Evolutionary conservation across 2,797 vertebrate genomes (phyloP).

Genomic region (Artibeus lituratus): DNA sequence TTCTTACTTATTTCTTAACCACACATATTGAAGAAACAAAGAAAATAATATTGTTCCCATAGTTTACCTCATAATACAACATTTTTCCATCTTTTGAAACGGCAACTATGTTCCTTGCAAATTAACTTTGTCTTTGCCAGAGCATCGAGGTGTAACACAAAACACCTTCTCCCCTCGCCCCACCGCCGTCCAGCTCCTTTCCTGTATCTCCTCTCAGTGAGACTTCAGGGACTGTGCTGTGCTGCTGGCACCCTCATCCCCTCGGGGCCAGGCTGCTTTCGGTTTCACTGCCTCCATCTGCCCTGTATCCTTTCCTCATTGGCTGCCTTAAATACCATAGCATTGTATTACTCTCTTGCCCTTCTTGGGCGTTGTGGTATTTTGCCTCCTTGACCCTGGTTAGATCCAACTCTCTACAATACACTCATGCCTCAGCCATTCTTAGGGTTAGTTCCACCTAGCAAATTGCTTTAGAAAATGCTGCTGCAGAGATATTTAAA

Average conservation of each 20-base stretch:
- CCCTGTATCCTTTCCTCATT: not conserved
- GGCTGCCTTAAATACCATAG: not conserved
- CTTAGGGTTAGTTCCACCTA: not conserved
- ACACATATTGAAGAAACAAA: not conserved
- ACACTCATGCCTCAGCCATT: not conserved
- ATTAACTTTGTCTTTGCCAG: not conserved
- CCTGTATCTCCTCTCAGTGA: not conserved
- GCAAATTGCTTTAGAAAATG: not conserved
- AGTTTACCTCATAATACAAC: not conserved
- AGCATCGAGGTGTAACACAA: not conserved
- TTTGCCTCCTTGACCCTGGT: not conserved
- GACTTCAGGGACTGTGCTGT: not conserved
- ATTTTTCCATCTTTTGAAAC: conserved; percentile 6
- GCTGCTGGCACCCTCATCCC: not conserved
- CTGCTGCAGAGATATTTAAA: not conserved
- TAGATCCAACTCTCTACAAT: not conserved
- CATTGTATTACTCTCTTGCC: not conserved
- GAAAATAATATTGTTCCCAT: not conserved
- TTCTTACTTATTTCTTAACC: not conserved
- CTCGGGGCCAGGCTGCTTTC: not conserved
- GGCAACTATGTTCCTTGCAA: not conserved
- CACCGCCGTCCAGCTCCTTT: not conserved
- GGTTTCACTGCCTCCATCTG: not conserved
- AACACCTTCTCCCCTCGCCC: not conserved
- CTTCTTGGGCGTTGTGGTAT: not conserved